Percentiles rank a stretch among this genome's conserved stretches.
These are phyloP conservation scores for Drosophila formosana DNA, from an alignment of 2,888 invertebrate genomes.

Conservation along the genomic window DNA sequence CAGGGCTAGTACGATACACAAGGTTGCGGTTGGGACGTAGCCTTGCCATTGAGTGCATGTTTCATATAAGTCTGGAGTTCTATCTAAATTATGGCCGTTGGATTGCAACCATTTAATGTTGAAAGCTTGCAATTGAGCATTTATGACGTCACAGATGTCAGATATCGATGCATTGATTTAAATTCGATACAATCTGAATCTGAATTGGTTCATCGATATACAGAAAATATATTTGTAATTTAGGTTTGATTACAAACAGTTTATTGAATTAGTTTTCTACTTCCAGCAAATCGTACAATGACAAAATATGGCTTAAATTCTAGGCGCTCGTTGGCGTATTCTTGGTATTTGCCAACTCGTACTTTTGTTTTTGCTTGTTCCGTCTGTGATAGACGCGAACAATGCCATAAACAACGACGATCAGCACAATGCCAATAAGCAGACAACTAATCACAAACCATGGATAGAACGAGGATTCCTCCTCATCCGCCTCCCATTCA, in stretches of 20 bases:
- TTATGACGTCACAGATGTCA: not conserved
- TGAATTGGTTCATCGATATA: not conserved
- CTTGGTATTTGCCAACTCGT: slow-evolving; percentile 71
- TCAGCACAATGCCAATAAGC: slow-evolving; percentile 59
- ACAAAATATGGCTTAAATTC: slow-evolving; percentile 9
- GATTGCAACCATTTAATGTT: not conserved
- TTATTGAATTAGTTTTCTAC: slow-evolving; percentile 11
- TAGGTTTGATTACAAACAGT: not conserved
- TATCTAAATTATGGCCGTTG: not conserved
- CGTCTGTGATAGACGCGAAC: slow-evolving; percentile 68
- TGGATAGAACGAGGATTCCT: slow-evolving; percentile 70
- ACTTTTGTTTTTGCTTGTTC: slow-evolving; percentile 66
- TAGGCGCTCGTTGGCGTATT: slow-evolving; percentile 39
- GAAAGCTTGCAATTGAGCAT: not conserved
- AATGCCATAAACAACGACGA: slow-evolving; percentile 64
- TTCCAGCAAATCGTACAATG: slow-evolving; percentile 1
- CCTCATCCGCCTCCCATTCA: slow-evolving; percentile 56
- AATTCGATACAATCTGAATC: not conserved
- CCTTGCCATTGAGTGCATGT: not conserved
- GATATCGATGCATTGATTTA: not conserved
- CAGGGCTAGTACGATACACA: not conserved
- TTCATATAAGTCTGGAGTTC: not conserved
- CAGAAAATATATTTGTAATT: not conserved
- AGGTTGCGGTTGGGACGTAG: slow-evolving; percentile 32
- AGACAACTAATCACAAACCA: slow-evolving; percentile 75